Percentiles rank a stretch among this genome's conserved stretches.
Evolutionary conservation across 2,888 invertebrate species (phyloP).

Genomic region (Lycia hirtaria): DNA sequence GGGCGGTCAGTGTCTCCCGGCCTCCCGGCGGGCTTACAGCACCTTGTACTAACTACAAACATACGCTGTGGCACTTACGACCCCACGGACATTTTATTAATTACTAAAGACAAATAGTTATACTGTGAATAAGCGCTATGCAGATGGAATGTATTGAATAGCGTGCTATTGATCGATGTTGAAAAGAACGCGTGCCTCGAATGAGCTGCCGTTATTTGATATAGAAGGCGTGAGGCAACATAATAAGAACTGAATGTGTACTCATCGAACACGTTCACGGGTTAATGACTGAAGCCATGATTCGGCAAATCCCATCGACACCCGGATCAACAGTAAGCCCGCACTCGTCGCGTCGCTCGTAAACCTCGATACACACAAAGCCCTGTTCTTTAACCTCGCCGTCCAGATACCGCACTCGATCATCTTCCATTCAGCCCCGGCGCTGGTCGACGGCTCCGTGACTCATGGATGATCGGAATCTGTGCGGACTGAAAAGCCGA

Average conservation of each 20-base stretch:
- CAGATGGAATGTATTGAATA: neutral
- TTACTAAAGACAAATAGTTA: neutral
- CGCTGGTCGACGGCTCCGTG: neutral
- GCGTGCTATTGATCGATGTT: neutral
- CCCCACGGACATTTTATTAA: neutral
- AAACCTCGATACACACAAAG: conserved; percentile 26
- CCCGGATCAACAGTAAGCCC: conserved; percentile 1
- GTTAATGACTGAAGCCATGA: neutral
- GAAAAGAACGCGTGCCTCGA: neutral
- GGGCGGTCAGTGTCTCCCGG: neutral
- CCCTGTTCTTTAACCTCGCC: conserved; percentile 21
- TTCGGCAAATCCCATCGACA: neutral
- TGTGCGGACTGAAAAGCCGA: conserved; percentile 8
- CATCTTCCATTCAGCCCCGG: conserved; percentile 2
- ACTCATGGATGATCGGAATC: conserved; percentile 6
- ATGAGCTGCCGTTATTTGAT: neutral
- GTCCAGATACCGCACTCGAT: conserved; percentile 13
- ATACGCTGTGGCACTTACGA: neutral
- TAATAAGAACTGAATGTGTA: neutral
- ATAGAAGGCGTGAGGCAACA: neutral
- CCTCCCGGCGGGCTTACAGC: conserved; percentile 7
- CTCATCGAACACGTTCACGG: neutral
- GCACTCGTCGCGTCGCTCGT: conserved; percentile 9
- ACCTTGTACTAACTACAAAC: neutral
- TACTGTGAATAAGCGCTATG: neutral